Evolutionary conservation across 2,797 vertebrate species (phyloP).

Genomic region (Pitangus sulphuratus): DNA sequence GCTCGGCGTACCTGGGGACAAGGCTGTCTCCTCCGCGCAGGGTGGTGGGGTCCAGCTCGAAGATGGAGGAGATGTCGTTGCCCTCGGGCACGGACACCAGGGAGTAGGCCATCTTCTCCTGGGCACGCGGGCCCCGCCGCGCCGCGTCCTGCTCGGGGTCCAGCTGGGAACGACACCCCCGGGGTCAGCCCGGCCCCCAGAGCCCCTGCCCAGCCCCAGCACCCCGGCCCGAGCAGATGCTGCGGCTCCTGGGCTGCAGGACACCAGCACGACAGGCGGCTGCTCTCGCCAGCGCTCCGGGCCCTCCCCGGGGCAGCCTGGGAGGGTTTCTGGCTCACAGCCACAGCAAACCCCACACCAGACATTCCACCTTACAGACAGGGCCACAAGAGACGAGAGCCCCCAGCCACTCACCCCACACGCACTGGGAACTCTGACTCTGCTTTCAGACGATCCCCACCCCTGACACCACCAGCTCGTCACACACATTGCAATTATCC

Average conservation of each 20-base stretch:
- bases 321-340: not conserved
- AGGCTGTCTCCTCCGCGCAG: constrained; percentile 95
- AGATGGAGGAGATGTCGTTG: constrained; percentile 98
- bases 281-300: no score
- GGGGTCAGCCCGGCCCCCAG: not conserved
- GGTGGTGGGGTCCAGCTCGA: constrained; percentile 96
- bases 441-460: not conserved
- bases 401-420: not conserved
- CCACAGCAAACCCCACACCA: not conserved
- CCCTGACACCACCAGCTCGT: not conserved
- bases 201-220: not conserved
- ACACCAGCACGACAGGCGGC: no score
- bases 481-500: not conserved
- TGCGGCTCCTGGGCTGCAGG: no score
- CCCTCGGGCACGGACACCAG: constrained; percentile 96
- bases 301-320: no score
- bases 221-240: no score
- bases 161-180: constrained; percentile 76
- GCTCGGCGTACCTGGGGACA: constrained; percentile 87
- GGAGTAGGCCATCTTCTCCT: constrained; percentile 95
- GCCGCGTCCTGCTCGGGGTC: constrained; percentile 90
- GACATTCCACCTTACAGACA: accelerated
- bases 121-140: constrained; percentile 80
- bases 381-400: not conserved
- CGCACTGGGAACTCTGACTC: not conserved